Evolutionary conservation across 2,797 vertebrate genomes (phyloP).

Genomic region (Gobionotothen gibberifrons): DNA sequence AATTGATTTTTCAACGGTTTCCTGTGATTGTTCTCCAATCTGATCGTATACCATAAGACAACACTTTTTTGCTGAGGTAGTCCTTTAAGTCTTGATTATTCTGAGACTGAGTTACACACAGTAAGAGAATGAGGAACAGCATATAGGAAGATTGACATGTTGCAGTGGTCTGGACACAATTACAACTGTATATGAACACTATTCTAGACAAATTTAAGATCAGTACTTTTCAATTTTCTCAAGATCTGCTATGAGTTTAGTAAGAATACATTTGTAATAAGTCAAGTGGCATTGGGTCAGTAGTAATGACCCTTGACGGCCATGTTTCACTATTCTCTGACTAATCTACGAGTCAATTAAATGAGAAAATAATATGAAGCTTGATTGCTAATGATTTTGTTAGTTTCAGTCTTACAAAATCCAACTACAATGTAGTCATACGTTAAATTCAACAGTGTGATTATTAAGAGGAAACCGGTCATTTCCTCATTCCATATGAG

Average conservation of each 20-base stretch:
- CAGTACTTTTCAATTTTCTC: conserved; percentile 1
- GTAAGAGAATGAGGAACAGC: background rate
- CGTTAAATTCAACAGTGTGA: background rate
- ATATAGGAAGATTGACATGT: background rate
- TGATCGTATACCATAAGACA: background rate
- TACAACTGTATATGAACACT: background rate
- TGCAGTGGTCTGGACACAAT: background rate
- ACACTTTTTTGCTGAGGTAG: background rate
- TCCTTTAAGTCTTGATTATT: conserved; percentile 7
- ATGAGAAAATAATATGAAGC: background rate
- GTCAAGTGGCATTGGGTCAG: background rate
- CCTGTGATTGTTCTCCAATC: conserved; percentile 17
- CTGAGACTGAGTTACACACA: background rate
- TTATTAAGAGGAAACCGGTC: conserved; percentile 46
- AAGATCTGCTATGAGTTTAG: background rate
- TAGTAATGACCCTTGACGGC: background rate
- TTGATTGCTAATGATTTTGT: background rate
- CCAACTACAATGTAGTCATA: conserved; percentile 23
- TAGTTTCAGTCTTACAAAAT: background rate
- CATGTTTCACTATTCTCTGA: background rate
- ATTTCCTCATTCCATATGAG: conserved; percentile 35
- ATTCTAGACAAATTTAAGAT: background rate
- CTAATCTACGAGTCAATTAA: background rate
- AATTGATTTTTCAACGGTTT: conserved; percentile 13
- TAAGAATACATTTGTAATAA: background rate